Conservation (phyloP, 2,888 invertebrate genomes). For the Sicus ferrugineus region DNA sequence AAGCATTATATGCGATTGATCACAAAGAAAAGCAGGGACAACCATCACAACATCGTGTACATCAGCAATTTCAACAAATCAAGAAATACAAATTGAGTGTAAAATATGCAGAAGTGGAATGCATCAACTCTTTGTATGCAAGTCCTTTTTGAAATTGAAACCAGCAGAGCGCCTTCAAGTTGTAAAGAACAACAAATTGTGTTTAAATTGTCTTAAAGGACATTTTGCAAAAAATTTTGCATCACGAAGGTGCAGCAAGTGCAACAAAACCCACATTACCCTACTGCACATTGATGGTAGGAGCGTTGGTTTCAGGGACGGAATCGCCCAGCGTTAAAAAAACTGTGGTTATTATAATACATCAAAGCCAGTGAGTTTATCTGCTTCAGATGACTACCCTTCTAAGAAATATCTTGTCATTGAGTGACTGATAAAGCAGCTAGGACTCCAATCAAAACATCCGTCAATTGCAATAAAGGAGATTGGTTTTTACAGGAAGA, state of each 20-base stretch:
- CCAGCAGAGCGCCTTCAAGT: background rate
- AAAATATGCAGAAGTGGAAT: background rate
- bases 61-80: background rate
- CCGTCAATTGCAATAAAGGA: background rate
- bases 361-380: constrained; percentile 3
- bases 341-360: background rate
- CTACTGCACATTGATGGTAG: background rate
- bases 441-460: too few relatives aligned
- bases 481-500: too few relatives aligned
- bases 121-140: background rate
- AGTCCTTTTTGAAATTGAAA: background rate
- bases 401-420: background rate
- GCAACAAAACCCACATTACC: background rate
- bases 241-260: background rate
- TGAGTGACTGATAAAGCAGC: constrained; percentile 1
- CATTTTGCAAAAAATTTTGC: background rate
- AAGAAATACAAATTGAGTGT: background rate
- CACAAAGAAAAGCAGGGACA: background rate
- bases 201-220: constrained; percentile 2
- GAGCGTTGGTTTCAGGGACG: background rate
- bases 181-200: background rate
- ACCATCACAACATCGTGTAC: background rate
- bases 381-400: background rate
- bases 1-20: too few relatives aligned
- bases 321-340: background rate